Evolutionary conservation across 2,888 invertebrate genomes (phyloP), one percentile per base, ranked within the genome.

Genomic region (Teleogryllus oceanicus): DNA sequence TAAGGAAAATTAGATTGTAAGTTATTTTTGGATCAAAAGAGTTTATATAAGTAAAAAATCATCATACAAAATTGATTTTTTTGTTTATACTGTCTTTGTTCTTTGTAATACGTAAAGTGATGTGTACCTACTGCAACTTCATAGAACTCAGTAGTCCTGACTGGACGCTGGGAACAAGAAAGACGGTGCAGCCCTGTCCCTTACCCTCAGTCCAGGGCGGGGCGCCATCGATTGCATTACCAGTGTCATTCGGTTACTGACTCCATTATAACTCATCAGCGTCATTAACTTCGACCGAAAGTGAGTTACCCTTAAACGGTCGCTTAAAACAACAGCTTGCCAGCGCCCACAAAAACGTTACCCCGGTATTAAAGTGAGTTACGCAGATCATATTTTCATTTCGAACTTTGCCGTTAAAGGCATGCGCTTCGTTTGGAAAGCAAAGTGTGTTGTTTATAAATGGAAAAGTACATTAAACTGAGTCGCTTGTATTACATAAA

Each of bases 341-440:
- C 62, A 62, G 62, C 16, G 62, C 13, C n/a, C 13, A 5, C 62
- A 62, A 62, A 62, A 62, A 62, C 0, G 3, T 10, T 10, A 13
- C 62, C 13, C 13, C 5, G 13, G 62, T n/a, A 62, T 13, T 62
- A 62, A 37, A 62, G 16, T 62, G 62, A 62, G n/a, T 62, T 62
- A 62, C 62, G 62, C 62, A n/a, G 62, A n/a, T 62, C 62, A 62
- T 62, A 62, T 62, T 62, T 62, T 62, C n/a, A 62, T 62, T 62
- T 62, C n/a, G 62, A 62, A 62, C n/a, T 62, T 62, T n/a, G n/a
- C 62, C n/a, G 62, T 62, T 62, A n/a, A 62, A 62, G 62, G 13
- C 37, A 37, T 37, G 37, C n/a, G 62, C 62, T n/a, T 18, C 62
- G 62, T 62, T 62, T 62, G 13, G 62, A 62, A 62, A 62, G 62